Percentiles rank a stretch among this genome's conserved stretches.
These are phyloP conservation scores for Simalia tracyae DNA, from an alignment of 2,797 vertebrate species.

Conservation along the genomic window DNA sequence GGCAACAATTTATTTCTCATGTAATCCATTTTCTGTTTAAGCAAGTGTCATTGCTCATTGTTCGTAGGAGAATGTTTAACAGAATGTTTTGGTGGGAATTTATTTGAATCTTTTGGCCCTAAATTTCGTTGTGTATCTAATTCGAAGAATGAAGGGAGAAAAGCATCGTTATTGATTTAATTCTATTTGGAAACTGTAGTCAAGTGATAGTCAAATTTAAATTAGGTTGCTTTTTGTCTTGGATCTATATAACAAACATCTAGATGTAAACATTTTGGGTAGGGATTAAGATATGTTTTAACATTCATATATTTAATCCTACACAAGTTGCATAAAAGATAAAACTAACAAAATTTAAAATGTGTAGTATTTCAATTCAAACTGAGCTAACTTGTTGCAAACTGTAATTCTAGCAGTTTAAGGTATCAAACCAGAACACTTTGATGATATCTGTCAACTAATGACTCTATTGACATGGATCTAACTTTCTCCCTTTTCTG, in stretches of 20 bases:
- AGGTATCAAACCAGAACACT: neutral
- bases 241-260: neutral
- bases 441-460: neutral
- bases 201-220: neutral
- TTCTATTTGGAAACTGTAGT: neutral
- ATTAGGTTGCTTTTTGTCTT: neutral
- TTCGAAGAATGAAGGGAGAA: neutral
- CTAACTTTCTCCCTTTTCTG: neutral
- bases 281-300: neutral
- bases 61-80: neutral
- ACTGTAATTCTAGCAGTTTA: neutral
- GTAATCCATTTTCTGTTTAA: neutral
- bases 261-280: neutral
- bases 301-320: neutral
- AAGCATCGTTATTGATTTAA: neutral
- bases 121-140: neutral
- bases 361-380: neutral
- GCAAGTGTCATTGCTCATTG: neutral
- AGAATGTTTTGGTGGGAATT: neutral
- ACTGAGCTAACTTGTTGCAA: neutral
- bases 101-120: neutral
- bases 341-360: neutral
- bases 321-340: neutral
- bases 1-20: neutral
- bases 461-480: neutral